Percentiles rank a stretch among this genome's conserved stretches.
phyloP scores from a whole-genome alignment of 2,888 invertebrate species.

The Fissipunctia ypsillon region DNA sequence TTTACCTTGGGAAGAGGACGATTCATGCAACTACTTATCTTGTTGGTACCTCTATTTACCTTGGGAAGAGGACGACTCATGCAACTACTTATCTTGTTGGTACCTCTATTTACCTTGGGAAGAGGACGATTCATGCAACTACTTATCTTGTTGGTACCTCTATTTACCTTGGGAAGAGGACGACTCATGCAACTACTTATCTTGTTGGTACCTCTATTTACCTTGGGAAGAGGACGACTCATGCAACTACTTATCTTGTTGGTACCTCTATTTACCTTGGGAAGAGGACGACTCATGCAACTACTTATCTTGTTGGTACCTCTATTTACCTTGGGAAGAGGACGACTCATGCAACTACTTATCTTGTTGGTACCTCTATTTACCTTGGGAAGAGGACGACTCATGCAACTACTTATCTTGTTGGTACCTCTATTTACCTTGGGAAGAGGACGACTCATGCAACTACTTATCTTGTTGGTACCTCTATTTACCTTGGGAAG shows the following conservation, averaged over 20 bases:
- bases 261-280: neutral
- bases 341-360: slow-evolving; percentile 14
- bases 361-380: neutral
- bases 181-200: slow-evolving; percentile 14
- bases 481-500: neutral
- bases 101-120: neutral
- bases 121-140: slow-evolving; percentile 6
- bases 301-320: slow-evolving; percentile 4
- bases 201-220: slow-evolving; percentile 4
- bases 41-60: slow-evolving; percentile 1
- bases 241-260: slow-evolving; percentile 11
- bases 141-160: slow-evolving; percentile 1
- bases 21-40: slow-evolving; percentile 19
- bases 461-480: slow-evolving; percentile 11
- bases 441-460: neutral
- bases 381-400: neutral
- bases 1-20: neutral
- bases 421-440: slow-evolving; percentile 1
- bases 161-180: neutral
- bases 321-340: neutral
- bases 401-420: slow-evolving; percentile 13
- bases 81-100: slow-evolving; percentile 11
- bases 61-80: neutral
- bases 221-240: neutral
- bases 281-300: neutral